phyloP scores from a whole-genome alignment of 1,140 invertebrate species.

The Neelides sp. region DNA sequence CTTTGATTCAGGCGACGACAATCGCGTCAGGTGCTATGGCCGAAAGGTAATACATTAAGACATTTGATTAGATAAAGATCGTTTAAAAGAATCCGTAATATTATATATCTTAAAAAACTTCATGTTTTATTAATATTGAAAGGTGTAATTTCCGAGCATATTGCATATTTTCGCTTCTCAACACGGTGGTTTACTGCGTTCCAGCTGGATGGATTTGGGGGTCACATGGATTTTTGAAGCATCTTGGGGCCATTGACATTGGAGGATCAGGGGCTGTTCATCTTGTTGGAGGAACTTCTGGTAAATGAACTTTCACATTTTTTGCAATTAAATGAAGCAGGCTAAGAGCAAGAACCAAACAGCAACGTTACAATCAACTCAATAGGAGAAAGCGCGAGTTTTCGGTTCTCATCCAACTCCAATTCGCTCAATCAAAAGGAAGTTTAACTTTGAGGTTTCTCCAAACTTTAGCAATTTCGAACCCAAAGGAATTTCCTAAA shows the following conservation, averaged over 20 bases:
- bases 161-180: constrained; percentile 75
- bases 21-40: constrained; percentile 62
- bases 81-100: not conserved
- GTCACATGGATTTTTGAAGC: constrained; percentile 39
- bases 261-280: constrained; percentile 75
- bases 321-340: not conserved
- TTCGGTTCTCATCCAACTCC: not conserved
- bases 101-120: constrained; percentile 5
- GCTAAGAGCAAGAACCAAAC: not conserved
- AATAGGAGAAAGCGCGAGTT: not conserved
- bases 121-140: constrained; percentile 30
- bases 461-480: not conserved
- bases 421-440: not conserved
- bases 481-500: too few species aligned
- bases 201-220: constrained; percentile 53
- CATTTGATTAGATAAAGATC: not conserved
- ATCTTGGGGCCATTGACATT: constrained; percentile 42
- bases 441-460: not conserved
- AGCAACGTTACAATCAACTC: not conserved
- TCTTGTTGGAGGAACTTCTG: constrained; percentile 58
- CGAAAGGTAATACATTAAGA: constrained; percentile 47
- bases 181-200: constrained; percentile 80
- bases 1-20: constrained; percentile 14
- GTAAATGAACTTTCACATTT: constrained; percentile 28
- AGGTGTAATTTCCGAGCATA: constrained; percentile 82